phyloP scores from a whole-genome alignment of 2,888 invertebrate species.

The Odontothrips loti region DNA sequence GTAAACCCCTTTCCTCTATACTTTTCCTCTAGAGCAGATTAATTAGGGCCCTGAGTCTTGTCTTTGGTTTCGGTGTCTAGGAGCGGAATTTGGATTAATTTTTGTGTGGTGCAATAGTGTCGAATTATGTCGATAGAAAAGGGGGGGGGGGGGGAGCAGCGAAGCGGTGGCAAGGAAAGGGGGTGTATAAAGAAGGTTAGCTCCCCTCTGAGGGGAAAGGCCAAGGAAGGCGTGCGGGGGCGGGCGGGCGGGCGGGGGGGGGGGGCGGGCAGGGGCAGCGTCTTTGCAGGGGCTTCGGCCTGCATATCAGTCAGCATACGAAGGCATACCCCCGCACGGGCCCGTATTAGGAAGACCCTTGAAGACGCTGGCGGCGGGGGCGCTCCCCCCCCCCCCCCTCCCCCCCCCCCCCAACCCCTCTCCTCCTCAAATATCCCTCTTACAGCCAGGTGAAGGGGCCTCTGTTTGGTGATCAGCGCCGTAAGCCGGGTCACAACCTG shows the following conservation, averaged over 20 bases:
- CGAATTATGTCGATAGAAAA: too few species aligned
- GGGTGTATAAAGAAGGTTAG: slow-evolving; percentile 3
- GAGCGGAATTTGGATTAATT: too few species aligned
- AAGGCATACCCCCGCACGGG: background rate
- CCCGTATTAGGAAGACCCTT: slow-evolving; percentile 24
- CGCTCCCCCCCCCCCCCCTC: background rate
- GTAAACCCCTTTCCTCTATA: too few species aligned
- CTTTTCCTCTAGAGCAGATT: too few species aligned
- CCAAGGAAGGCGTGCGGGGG: too few species aligned
- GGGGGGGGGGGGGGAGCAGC: too few species aligned
- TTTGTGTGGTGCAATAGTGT: too few species aligned
- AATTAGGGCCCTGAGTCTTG: too few species aligned
- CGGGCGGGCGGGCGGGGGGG: too few species aligned
- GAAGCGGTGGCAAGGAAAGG: too few species aligned
- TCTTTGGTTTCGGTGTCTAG: too few species aligned
- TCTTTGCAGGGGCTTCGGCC: slow-evolving; percentile 4
- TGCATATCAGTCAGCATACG: slow-evolving; percentile 26
- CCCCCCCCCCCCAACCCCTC: background rate
- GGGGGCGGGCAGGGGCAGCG: background rate
- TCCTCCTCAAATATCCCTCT: background rate
- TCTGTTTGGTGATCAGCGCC: background rate
- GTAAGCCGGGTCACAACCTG: background rate
- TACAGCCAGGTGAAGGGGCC: background rate
- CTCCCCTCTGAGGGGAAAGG: background rate
- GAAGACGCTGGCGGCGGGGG: slow-evolving; percentile 1